Base-by-base conservation (phyloP, 2,888 invertebrate species). In the Caenorhabditis sp. region DNA sequence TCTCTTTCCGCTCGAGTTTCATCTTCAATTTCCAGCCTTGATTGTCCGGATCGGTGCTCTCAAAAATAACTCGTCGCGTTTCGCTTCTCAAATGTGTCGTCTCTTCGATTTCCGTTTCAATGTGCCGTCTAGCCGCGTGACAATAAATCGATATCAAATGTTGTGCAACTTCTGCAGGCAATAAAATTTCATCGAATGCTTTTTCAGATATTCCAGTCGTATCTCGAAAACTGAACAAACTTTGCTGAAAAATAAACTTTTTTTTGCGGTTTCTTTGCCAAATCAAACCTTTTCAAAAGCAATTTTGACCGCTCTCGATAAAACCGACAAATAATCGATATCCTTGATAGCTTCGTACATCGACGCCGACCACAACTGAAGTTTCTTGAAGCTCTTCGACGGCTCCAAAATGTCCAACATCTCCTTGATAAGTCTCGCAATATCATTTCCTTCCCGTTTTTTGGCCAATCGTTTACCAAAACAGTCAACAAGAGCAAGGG, bases 401-500 rank as follows among this genome's bases (percentile, higher is more conserved):
- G 56, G 56, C 8, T 56, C 56, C 23, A 27, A 20, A 8, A 58
- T 20, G 26, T 36, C 14, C 2, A 58, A 3, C 57, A 58, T 26
- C 27, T 25, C 26, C 26, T 26, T 20, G 36, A 59, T 21, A 1
- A 59, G n/a, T n/a, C 14, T 5, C 21, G 26, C n/a, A 3, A 59
- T 5, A 36, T 59, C 58, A 0, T 52, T 14, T n/a, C 62, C 68
- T 1, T 62, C 59, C 7, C 50, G 43, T 14, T 61, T 67, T 14
- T 56, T 65, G 12, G 72, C 31, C 59, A 73, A 20, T 20, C 50
- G 43, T 53, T 68, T 73, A 12, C 72, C 72, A 26, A 38, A 73
- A n/a, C 59, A 58, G 23, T 73, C 72, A 7, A 73, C 72, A 10
- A 73, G 21, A 27, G 72, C 72, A 27, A 73, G 25, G 0, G 65